Conservation (phyloP, 1,140 invertebrate species). For the Archivesica marissinica region DNA sequence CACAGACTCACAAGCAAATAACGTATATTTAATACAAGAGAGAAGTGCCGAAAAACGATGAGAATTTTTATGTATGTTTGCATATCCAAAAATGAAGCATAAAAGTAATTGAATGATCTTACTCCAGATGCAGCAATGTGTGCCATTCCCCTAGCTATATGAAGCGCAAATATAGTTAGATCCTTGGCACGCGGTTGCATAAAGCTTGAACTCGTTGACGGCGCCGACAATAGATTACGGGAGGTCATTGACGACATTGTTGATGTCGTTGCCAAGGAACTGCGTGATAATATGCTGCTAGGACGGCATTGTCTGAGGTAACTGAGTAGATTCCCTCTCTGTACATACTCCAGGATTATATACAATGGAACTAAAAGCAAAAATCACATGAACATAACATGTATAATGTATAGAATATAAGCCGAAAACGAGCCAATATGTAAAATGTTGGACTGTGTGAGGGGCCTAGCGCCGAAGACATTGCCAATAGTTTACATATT, state of each 20-base stretch:
- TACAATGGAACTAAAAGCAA: conserved; percentile 70
- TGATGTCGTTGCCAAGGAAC: background rate
- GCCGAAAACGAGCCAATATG: too few relatives aligned
- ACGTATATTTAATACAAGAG: too few relatives aligned
- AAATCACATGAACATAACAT: too few relatives aligned
- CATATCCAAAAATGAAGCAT: too few relatives aligned
- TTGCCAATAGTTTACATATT: too few relatives aligned
- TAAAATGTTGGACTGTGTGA: too few relatives aligned
- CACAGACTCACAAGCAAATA: too few relatives aligned
- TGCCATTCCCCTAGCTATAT: conserved; percentile 73
- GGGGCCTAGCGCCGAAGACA: too few relatives aligned
- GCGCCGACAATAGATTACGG: background rate
- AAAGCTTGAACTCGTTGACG: background rate
- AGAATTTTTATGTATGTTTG: too few relatives aligned
- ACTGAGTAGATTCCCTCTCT: conserved; percentile 70
- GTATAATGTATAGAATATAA: too few relatives aligned
- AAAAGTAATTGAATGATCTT: too few relatives aligned
- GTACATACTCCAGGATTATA: conserved; percentile 77
- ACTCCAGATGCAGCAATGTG: conserved; percentile 70
- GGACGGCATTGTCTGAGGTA: conserved; percentile 69
- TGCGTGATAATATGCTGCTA: conserved; percentile 22
- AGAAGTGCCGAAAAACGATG: too few relatives aligned
- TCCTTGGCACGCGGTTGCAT: conserved; percentile 65
- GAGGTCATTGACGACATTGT: background rate
- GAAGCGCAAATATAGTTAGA: conserved; percentile 70